Base-by-base conservation (phyloP, 2,888 invertebrate genomes). In the Drosophila acutilabella region DNA sequence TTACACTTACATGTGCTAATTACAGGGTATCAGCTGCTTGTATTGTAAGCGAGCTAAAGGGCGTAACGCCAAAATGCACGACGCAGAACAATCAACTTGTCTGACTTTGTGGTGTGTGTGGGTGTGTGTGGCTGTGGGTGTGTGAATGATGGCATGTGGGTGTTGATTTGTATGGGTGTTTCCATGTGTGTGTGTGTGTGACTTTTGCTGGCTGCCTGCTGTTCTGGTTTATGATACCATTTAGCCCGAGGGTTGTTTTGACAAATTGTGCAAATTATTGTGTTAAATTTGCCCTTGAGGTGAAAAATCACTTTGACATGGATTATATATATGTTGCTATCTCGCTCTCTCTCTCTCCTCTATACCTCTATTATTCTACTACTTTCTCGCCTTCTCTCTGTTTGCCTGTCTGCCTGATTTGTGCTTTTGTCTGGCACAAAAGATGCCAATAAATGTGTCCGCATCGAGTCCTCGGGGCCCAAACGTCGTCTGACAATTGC, bases 261-360 rank as follows among this genome's bases (percentile, higher is more conserved):
- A 89, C 89, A 89, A 89, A 89, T 88, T 89, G 88, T 90, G 87
- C 88, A 88, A 88, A 88, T 89, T 89, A 89, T 89, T 89, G 88
- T 86, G 89, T 89, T 88, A 89, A 88, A 89, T 85, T 88, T 88
- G 85, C 88, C 88, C 89, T 84, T 85, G 85, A 88, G 88, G 86
- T 86, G 77, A 88, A 86, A 88, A 86, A 86, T 88, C 88, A 86
- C 86, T 86, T 86, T 86, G 86, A 88, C 86, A 85, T 80, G 77
- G 69, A 57, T 47, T 73, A 64, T 45, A 61, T 66, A 44, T 52
- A 44, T 66, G 53, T 51, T 23, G 10, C 36, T 45, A 26, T 45
- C 64, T 38, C 53, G 33, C 3, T 20, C 13, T 62, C 36, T 44
- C 44, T n/a, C n/a, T 16, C n/a, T 47, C 44, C 30, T 30, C 26